These are phyloP conservation scores for Thermophis baileyi DNA, from an alignment of 2,113 vertebrate species.

Conservation along the genomic window DNA sequence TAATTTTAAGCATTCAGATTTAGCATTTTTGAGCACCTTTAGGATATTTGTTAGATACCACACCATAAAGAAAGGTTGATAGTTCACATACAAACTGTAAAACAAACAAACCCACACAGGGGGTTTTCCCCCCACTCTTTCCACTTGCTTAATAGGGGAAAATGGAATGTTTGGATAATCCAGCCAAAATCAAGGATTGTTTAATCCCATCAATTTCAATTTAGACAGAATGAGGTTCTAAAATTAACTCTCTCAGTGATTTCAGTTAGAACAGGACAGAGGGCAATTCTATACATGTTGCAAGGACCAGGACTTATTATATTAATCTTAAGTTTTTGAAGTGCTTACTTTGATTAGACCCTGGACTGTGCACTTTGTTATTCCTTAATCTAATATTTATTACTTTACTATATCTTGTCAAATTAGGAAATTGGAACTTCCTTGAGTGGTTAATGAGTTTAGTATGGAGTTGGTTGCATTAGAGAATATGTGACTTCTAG, in stretches of 20 bases:
- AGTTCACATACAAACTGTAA: not conserved
- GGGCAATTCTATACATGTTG: not conserved
- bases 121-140: not conserved
- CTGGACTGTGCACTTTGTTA: not conserved
- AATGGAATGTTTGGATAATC: not conserved
- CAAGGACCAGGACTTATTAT: not conserved
- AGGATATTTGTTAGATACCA: not conserved
- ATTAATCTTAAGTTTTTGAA: not conserved
- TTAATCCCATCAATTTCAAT: not conserved
- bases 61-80: not conserved
- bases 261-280: not conserved
- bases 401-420: not conserved
- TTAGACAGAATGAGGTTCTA: not conserved
- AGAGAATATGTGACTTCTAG: not conserved
- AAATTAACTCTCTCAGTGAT: not conserved
- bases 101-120: not conserved
- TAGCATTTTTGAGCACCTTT: not conserved
- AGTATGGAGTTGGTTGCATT: not conserved
- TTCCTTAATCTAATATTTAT: not conserved
- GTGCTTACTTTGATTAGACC: not conserved
- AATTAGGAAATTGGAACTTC: not conserved
- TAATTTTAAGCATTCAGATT: not conserved
- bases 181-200: not conserved
- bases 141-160: not conserved
- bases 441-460: not conserved